phyloP scores from a whole-genome alignment of 2,888 invertebrate species.

The Caenorhabditis angaria region DNA sequence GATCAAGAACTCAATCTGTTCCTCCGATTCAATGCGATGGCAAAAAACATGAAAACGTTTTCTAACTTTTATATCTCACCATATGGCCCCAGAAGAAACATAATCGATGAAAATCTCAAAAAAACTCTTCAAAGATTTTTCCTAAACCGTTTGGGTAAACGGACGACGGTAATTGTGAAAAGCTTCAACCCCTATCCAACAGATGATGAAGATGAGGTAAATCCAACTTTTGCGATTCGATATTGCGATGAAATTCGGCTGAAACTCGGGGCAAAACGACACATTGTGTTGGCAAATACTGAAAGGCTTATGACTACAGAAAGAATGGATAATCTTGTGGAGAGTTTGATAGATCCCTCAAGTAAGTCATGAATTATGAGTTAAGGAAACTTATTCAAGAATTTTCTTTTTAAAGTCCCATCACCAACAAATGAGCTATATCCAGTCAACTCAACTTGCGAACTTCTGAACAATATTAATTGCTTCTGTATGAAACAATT shows the following conservation, averaged over 20 bases:
- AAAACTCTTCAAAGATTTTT: not conserved
- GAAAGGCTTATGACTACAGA: not conserved
- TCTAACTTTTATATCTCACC: not conserved
- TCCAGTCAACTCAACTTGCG: too few relatives aligned
- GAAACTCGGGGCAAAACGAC: not conserved
- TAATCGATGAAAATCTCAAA: not conserved
- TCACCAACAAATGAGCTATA: too few relatives aligned
- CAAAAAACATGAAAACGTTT: not conserved
- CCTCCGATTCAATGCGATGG: not conserved
- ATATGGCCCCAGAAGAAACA: not conserved
- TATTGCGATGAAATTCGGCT: slow-evolving; percentile 12
- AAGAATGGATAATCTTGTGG: not conserved
- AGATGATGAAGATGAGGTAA: slow-evolving; percentile 13
- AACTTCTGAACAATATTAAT: too few relatives aligned
- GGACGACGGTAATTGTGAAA: not conserved
- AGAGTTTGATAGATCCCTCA: not conserved
- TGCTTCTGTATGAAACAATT: too few relatives aligned
- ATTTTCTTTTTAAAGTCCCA: too few relatives aligned
- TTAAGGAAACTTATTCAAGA: too few relatives aligned
- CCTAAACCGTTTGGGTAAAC: not conserved
- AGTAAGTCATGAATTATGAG: too few relatives aligned
- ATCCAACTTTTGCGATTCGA: slow-evolving; percentile 20
- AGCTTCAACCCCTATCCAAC: not conserved
- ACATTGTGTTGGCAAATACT: slow-evolving; percentile 1
- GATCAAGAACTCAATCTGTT: not conserved